Base-by-base conservation (phyloP, 2,888 invertebrate genomes). In the Synergus gifuensis region DNA sequence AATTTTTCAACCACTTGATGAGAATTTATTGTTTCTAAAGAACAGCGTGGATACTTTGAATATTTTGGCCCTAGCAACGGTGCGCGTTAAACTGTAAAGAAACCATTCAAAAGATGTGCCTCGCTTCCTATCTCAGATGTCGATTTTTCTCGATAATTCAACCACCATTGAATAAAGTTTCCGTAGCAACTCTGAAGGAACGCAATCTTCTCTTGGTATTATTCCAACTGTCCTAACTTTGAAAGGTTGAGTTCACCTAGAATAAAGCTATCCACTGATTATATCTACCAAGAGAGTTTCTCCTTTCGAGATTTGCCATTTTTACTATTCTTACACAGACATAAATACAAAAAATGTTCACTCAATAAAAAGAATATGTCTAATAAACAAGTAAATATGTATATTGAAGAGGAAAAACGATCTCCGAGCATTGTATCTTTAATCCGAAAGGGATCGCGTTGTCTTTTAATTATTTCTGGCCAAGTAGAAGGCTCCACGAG, bases 391-490 rank as follows among this genome's bases (percentile, higher is more conserved):
- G 49, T 9, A 49, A 69, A 16, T 16, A 69, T 44, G 8, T 14
- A 36, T 36, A 36, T 36, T 36, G 14, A 16, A 16, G 14, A 16
- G 40, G 42, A 18, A 69, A 49, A 69, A 22, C 28, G 28, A 46
- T 67, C 46, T 18, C 8, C 2, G 18, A 44, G 22, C 14, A 46
- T 7, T 46, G 69, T 69, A 69, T 69, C 49, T 28, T 69, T 49
- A 12, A 67, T 67, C 42, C 42, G 4, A 67, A 16, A 14, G 8
- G 46, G 8, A 69, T 44, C 22, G 14, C 16, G 46, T 69, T 69
- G 49, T 69, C 46, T 69, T 69, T 69, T 69, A 69, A 69, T 69
- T 69, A 67, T 69, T 69, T 69, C 49, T 69, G 46, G 46, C 16
- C 69, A 49, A 69, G 46, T 28, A 67, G 42, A 44, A 46, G 22